Conservation (phyloP, 2,113 vertebrate species). For the Crocuta crocuta region DNA sequence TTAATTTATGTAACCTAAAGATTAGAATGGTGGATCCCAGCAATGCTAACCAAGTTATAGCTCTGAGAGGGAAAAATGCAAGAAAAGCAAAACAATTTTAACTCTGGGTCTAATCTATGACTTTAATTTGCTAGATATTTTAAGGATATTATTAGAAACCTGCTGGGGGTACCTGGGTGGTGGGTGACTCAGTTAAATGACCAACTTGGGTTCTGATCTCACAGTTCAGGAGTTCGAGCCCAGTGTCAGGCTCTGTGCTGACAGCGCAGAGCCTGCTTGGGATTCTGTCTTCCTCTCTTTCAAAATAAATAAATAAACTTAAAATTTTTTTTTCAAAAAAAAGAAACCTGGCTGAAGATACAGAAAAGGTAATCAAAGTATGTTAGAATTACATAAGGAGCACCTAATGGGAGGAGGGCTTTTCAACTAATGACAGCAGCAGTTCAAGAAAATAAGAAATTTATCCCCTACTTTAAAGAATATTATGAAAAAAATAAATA, state of each 20-base stretch:
- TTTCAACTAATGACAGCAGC: not conserved
- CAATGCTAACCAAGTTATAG: constrained; percentile 64
- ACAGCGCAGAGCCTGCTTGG: too few relatives aligned
- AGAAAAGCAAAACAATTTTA: not conserved
- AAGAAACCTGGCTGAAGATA: constrained; percentile 68
- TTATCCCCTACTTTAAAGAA: not conserved
- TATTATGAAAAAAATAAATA: not conserved
- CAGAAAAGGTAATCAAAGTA: constrained; percentile 56
- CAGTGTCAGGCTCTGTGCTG: too few relatives aligned
- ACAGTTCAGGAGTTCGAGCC: too few relatives aligned
- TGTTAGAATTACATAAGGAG: constrained; percentile 59
- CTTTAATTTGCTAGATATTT: constrained; percentile 41
- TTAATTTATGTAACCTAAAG: constrained; percentile 46
- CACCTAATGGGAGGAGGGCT: not conserved
- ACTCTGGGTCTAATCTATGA: constrained; percentile 38
- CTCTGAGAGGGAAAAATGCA: not conserved
- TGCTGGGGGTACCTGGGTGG: not conserved
- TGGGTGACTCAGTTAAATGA: too few relatives aligned
- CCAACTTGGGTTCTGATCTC: too few relatives aligned
- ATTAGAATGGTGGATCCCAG: constrained; percentile 14
- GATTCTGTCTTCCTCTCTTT: too few relatives aligned
- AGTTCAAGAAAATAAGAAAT: not conserved
- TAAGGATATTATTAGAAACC: constrained; percentile 59
- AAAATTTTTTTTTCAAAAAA: too few relatives aligned
- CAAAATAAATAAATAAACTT: too few relatives aligned